These are phyloP conservation scores for Tringa solitaria DNA, from an alignment of 2,113 vertebrate species.

Conservation along the genomic window DNA sequence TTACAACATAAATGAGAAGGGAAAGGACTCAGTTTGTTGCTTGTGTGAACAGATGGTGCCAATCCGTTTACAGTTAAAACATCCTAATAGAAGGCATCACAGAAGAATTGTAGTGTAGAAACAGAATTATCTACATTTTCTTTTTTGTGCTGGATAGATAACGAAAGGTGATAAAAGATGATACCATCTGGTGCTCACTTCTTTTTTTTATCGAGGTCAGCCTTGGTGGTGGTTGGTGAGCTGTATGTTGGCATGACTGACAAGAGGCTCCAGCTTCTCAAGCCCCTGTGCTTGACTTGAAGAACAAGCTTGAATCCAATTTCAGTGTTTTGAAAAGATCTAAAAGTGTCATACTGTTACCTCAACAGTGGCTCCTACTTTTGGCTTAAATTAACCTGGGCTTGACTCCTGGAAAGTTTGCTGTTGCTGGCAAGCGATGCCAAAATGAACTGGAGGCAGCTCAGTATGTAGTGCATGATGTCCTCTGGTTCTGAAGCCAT, in stretches of 20 bases:
- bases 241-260: background rate
- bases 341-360: background rate
- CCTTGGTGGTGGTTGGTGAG: background rate
- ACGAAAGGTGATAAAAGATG: background rate
- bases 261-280: background rate
- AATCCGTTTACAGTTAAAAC: background rate
- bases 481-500: background rate
- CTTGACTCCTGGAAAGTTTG: background rate
- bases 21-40: background rate
- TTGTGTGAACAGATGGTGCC: background rate
- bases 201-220: background rate
- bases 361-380: background rate
- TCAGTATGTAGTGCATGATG: background rate
- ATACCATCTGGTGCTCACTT: background rate
- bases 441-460: background rate
- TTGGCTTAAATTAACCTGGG: background rate
- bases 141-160: background rate
- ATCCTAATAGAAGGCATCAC: background rate
- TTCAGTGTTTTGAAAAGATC: background rate
- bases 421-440: background rate
- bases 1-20: background rate
- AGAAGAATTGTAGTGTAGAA: rapidly evolving
- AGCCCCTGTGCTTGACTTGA: background rate
- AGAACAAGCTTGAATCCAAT: background rate
- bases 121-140: background rate